A percentile compares a stretch with the other conserved stretches of the same genome.
Conservation (phyloP, 2,113 vertebrate species). For the Cavia porcellus region DNA sequence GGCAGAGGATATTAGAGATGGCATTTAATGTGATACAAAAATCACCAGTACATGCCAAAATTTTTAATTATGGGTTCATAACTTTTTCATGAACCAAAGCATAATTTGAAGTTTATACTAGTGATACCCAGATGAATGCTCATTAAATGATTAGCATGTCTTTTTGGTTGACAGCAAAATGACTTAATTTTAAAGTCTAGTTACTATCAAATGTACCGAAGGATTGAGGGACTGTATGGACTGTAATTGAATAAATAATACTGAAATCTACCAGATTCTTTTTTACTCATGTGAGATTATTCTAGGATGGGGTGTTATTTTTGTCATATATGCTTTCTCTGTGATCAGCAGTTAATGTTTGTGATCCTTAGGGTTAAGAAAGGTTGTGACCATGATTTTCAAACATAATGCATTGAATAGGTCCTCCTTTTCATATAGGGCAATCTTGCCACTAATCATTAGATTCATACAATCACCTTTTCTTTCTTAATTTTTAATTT, state of each 20-base stretch:
- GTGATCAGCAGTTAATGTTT: not conserved
- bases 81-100: constrained; percentile 69
- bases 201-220: constrained; percentile 44
- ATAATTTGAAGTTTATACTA: constrained; percentile 58
- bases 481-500: no score
- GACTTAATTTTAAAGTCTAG: constrained; percentile 29
- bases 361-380: not conserved
- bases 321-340: not conserved
- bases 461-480: not conserved
- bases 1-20: not conserved
- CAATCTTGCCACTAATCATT: not conserved
- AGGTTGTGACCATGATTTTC: constrained; percentile 27
- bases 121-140: not conserved
- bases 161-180: constrained; percentile 57
- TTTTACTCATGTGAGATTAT: constrained; percentile 46
- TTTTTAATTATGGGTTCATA: constrained; percentile 75
- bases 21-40: constrained; percentile 68
- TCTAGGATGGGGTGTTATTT: not conserved
- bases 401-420: not conserved
- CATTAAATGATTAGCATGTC: constrained; percentile 41
- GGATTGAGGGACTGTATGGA: constrained; percentile 53
- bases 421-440: constrained; percentile 1
- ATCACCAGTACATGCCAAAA: not conserved
- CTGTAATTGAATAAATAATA: constrained; percentile 32
- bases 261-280: constrained; percentile 46